Percentiles rank a stretch among this genome's conserved stretches.
phyloP scores from a whole-genome alignment of 2,888 invertebrate species.

The Listrodromus nycthemerus region DNA sequence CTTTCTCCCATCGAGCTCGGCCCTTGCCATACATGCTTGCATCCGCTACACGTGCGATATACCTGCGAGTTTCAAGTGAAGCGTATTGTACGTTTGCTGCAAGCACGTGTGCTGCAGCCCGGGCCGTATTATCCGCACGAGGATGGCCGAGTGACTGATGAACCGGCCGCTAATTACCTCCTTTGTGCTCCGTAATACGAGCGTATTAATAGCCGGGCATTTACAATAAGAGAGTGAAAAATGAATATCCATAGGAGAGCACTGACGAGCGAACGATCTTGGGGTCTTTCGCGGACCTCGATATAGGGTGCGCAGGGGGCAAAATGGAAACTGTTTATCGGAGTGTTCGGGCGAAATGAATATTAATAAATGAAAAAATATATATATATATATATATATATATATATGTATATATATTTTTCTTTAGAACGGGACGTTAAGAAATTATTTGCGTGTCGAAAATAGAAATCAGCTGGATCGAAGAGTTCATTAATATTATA shows the following conservation, averaged over 20 bases:
- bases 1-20: slow-evolving; percentile 66
- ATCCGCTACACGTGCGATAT: slow-evolving; percentile 8
- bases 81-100: slow-evolving; percentile 56
- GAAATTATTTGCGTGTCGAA: too few relatives aligned
- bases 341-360: too few relatives aligned
- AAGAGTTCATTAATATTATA: too few relatives aligned
- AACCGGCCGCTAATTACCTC: slow-evolving; percentile 82
- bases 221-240: slow-evolving; percentile 82
- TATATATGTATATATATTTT: too few relatives aligned
- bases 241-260: slow-evolving; percentile 74
- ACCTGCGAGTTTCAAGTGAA: slow-evolving; percentile 7
- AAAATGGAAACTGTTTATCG: too few relatives aligned
- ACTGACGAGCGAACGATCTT: slow-evolving; percentile 31
- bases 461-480: too few relatives aligned
- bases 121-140: slow-evolving; percentile 46
- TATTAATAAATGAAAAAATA: too few relatives aligned
- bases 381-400: too few relatives aligned
- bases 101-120: slow-evolving; percentile 38
- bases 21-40: slow-evolving; percentile 65
- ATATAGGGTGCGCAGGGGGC: too few relatives aligned
- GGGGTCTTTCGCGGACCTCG: background rate
- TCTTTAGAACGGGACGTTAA: too few relatives aligned
- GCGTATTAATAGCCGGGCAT: slow-evolving; percentile 82
- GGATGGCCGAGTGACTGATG: slow-evolving; percentile 80
- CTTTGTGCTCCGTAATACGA: slow-evolving; percentile 80